Percentiles rank a stretch among this genome's conserved stretches.
Conservation (phyloP, 2,888 invertebrate genomes). For the Oscheius onirici region DNA sequence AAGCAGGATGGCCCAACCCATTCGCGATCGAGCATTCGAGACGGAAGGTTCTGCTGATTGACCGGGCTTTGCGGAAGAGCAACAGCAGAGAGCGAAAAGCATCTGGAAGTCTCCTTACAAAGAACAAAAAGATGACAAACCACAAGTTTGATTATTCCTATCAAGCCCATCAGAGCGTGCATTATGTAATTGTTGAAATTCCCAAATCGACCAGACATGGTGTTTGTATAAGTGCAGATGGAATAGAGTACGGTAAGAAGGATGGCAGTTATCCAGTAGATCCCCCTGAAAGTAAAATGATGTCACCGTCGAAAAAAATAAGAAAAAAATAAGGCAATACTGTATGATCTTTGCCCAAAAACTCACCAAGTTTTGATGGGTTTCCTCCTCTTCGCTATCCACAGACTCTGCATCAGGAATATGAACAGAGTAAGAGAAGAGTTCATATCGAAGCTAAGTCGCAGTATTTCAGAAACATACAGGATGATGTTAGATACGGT, state of each 20-base stretch:
- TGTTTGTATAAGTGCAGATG: not conserved
- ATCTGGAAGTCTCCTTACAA: not conserved
- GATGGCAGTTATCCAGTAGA: not conserved
- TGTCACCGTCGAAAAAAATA: not conserved
- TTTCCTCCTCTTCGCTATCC: too few relatives aligned
- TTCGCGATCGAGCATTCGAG: slow-evolving; percentile 8
- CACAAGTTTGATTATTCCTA: not conserved
- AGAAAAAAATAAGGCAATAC: not conserved
- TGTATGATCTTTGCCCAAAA: too few relatives aligned
- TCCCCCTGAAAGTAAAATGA: too few relatives aligned
- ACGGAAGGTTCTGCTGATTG: not conserved
- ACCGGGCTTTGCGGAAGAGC: not conserved
- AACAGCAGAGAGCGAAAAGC: slow-evolving; percentile 8
- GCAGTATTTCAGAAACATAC: too few relatives aligned
- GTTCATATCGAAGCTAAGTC: too few relatives aligned
- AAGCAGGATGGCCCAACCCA: slow-evolving; percentile 1
- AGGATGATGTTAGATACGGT: too few relatives aligned
- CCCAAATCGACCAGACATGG: not conserved
- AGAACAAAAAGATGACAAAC: too few relatives aligned
- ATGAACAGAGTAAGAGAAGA: too few relatives aligned
- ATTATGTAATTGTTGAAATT: too few relatives aligned
- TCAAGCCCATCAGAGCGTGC: not conserved
- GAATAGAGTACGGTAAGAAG: not conserved
- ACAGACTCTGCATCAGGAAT: too few relatives aligned
- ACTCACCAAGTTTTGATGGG: too few relatives aligned